Percentiles rank a stretch among this genome's conserved stretches.
Evolutionary conservation across 2,113 vertebrate genomes (phyloP).

Genomic region (Pangasianodon gigas): DNA sequence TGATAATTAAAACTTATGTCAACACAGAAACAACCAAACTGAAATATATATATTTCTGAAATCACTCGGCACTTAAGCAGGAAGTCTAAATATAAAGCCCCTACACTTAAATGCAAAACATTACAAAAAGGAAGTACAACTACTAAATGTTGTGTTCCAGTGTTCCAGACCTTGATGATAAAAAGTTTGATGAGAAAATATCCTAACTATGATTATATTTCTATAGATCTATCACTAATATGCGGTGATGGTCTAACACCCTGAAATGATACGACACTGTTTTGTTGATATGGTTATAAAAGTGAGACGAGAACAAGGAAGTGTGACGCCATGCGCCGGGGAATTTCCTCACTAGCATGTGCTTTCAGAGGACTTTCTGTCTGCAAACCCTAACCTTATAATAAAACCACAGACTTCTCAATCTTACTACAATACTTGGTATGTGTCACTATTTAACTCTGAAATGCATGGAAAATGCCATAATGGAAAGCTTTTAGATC

Average conservation of each 20-base stretch:
- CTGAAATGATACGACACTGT: background rate
- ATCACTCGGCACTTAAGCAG: background rate
- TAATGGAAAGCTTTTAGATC: background rate
- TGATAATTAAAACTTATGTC: background rate
- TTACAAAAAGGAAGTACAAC: slow-evolving; percentile 38
- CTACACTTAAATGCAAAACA: slow-evolving; percentile 24
- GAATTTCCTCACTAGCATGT: slow-evolving; percentile 51
- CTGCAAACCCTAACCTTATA: slow-evolving; percentile 5
- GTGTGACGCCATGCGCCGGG: slow-evolving; percentile 28
- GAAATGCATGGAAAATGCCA: background rate
- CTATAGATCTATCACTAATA: background rate
- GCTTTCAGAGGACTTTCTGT: slow-evolving; percentile 46
- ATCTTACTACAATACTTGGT: background rate
- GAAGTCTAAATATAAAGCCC: slow-evolving; percentile 50
- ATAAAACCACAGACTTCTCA: slow-evolving; percentile 40
- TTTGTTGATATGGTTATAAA: slow-evolving; percentile 28
- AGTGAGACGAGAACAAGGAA: slow-evolving; percentile 39
- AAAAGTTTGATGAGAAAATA: background rate
- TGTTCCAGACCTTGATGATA: background rate
- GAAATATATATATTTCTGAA: background rate
- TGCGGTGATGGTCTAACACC: background rate
- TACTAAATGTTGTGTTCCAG: background rate
- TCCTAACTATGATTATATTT: background rate
- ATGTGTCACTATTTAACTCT: background rate
- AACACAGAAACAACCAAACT: background rate